phyloP scores from a whole-genome alignment of 1,140 invertebrate genomes.

The Drosophila prosaltans region DNA sequence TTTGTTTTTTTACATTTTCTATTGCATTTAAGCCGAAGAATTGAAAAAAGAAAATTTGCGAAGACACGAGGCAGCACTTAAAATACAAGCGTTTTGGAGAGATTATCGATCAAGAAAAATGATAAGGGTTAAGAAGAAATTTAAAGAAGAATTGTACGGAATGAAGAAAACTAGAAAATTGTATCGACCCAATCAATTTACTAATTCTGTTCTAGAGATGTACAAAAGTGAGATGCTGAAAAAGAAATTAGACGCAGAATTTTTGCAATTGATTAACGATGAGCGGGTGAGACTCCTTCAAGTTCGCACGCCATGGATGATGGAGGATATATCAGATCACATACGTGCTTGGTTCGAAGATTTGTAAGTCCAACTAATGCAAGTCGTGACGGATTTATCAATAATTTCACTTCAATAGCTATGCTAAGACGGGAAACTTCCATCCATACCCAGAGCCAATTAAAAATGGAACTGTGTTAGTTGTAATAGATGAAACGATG shows the following conservation, averaged over 20 bases:
- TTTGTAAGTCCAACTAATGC: conserved; percentile 83
- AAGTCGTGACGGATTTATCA: neutral
- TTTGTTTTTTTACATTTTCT: no score
- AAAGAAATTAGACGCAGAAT: conserved; percentile 82
- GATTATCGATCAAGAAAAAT: conserved; percentile 76
- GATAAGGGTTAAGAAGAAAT: conserved; percentile 67
- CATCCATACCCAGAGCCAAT: conserved; percentile 84
- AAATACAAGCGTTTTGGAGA: conserved; percentile 84
- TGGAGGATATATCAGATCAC: conserved; percentile 88
- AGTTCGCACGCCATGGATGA: conserved; percentile 85
- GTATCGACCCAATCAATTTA: conserved; percentile 38
- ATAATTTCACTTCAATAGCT: conserved; percentile 58
- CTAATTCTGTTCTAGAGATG: conserved; percentile 78
- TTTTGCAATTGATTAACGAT: conserved; percentile 84
- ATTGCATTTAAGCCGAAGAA: conserved; percentile 34
- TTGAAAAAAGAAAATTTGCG: neutral
- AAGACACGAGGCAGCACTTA: conserved; percentile 71
- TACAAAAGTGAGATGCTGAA: conserved; percentile 81
- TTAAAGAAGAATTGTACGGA: conserved; percentile 81
- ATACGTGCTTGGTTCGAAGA: conserved; percentile 87
- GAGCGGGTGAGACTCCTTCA: conserved; percentile 85
- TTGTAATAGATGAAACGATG: conserved; percentile 84
- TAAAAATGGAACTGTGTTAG: conserved; percentile 84
- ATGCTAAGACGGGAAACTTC: conserved; percentile 84
- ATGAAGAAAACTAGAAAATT: conserved; percentile 81